These are phyloP conservation scores for Cricetomys ansorgei DNA, from an alignment of 2,113 vertebrate species.

Conservation along the genomic window DNA sequence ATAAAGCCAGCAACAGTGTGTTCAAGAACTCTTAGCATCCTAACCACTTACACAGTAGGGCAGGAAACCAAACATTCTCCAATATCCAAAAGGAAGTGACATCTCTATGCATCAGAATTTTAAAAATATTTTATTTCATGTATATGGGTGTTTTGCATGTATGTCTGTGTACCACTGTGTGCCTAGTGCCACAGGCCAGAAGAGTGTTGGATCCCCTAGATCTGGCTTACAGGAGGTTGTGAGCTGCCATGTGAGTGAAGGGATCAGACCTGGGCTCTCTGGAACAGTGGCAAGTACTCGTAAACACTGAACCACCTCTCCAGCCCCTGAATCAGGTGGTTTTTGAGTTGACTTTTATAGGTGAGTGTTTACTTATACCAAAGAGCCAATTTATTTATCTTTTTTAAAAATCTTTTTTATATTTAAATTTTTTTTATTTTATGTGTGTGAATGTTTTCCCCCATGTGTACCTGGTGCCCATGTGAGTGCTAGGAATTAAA, in stretches of 20 bases:
- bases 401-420: background rate
- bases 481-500: background rate
- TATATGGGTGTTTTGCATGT: background rate
- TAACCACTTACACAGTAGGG: background rate
- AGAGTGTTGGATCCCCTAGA: too few relatives aligned
- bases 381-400: constrained; percentile 24
- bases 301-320: background rate
- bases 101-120: background rate
- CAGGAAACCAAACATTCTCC: background rate
- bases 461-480: background rate
- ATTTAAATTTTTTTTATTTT: background rate
- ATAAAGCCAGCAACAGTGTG: background rate
- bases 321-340: background rate
- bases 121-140: background rate
- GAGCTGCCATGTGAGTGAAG: background rate
- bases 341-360: constrained; percentile 22
- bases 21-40: background rate
- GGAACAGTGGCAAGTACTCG: background rate
- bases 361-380: background rate
- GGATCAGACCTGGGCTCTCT: background rate
- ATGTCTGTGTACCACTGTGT: background rate
- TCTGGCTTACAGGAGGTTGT: background rate
- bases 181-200: background rate
- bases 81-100: background rate
- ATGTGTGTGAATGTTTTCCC: background rate